Evolutionary conservation across 2,888 invertebrate species (phyloP).

Genomic region (Drosophila flavopinicola): DNA sequence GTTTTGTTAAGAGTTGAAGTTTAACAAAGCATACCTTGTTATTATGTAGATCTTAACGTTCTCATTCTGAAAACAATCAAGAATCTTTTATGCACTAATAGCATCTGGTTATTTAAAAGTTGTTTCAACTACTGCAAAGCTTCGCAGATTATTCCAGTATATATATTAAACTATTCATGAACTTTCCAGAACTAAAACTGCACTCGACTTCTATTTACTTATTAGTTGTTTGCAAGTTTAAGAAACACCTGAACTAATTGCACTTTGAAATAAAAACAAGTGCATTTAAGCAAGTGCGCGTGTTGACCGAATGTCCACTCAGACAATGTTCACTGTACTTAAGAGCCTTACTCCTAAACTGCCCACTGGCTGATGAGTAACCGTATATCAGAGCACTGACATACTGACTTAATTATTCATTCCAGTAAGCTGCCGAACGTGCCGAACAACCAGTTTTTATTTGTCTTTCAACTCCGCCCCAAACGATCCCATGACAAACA

Average conservation of each 20-base stretch:
- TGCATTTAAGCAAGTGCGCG: background rate
- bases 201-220: constrained; percentile 1
- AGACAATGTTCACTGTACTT: constrained; percentile 29
- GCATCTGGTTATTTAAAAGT: no score
- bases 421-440: constrained; percentile 38
- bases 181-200: background rate
- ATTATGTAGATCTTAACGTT: no score
- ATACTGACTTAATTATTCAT: constrained; percentile 68
- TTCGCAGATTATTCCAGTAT: no score
- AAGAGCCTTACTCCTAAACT: constrained; percentile 8
- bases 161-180: background rate
- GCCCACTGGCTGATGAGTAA: background rate
- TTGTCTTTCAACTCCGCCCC: constrained; percentile 8
- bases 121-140: no score
- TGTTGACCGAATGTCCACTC: background rate
- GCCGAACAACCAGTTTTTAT: constrained; percentile 32
- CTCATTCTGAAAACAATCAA: no score
- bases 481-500: constrained; percentile 50
- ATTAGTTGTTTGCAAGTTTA: background rate
- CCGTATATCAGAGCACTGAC: constrained; percentile 29
- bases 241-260: constrained; percentile 22
- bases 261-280: background rate
- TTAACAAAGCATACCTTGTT: no score
- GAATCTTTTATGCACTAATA: no score
- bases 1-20: no score